Evolutionary conservation across 2,888 invertebrate species (phyloP), one percentile per base, ranked within the genome.

Genomic region (Drosophila seclusa): DNA sequence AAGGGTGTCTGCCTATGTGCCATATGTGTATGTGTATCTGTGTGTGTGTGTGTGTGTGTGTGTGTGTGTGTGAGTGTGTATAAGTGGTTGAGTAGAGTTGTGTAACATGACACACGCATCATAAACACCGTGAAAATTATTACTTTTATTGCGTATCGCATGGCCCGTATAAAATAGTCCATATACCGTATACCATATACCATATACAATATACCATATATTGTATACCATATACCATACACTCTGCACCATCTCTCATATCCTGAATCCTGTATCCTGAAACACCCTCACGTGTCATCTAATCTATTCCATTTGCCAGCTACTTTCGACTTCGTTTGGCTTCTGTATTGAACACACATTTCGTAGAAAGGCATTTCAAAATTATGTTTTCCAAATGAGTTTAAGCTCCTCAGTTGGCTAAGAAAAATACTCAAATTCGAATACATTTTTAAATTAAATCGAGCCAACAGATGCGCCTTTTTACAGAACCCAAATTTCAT

Each of bases 71-170:
- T 42, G 54, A 31, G 49, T 59, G 63, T 54, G 67, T 65, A 54
- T 57, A 60, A 62, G 75, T 64, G 71, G 61, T 67, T 75, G 76
- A 65, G 75, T 73, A 67, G 68, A 63, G 42, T 75, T 75, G 55
- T 89, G 89, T 89, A 90, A 90, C 82, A 81, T 77, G 90, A 90
- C 83, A 88, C 83, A 86, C 75, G 78, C 71, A 60, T 53, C 82
- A 69, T 78, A 87, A 89, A 74, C 82, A 78, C 61, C 73, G 67
- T 75, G 66, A 64, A 84, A 87, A 79, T 82, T 84, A 82, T 84
- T 83, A 80, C 83, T 67, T 65, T 57, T 62, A 58, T 64, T 49
- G 70, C 72, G 66, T 59, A 68, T 60, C 68, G 59, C 60, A 65
- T 32, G 13, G 59, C 78, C 78, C 81, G 81, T 77, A 78, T 77